Percentiles rank a stretch among this genome's conserved stretches.
Evolutionary conservation across 2,888 invertebrate species (phyloP).

Genomic region (Apodemia duryi): DNA sequence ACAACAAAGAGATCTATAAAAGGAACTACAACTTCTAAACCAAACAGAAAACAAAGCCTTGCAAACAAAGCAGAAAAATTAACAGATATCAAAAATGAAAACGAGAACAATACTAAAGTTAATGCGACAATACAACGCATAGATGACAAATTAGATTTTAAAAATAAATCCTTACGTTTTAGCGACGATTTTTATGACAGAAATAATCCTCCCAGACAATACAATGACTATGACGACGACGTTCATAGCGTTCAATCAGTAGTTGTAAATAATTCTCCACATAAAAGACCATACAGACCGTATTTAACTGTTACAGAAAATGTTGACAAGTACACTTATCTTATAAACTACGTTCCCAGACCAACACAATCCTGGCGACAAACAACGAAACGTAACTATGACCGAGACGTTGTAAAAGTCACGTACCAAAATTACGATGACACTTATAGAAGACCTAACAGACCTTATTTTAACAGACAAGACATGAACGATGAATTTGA

Average conservation of each 20-base stretch:
- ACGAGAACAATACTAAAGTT: conserved; percentile 34
- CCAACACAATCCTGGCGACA: conserved; percentile 70
- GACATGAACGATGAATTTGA: conserved; percentile 41
- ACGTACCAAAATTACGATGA: conserved; percentile 72
- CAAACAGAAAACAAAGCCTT: conserved; percentile 39
- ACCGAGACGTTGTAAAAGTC: conserved; percentile 68
- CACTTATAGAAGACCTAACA: conserved; percentile 62
- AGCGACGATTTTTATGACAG: conserved; percentile 49
- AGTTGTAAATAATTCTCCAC: conserved; percentile 57
- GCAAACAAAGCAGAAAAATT: conserved; percentile 37
- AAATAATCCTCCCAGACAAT: conserved; percentile 44
- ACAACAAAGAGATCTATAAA: conserved; percentile 42
- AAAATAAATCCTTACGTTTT: conserved; percentile 63
- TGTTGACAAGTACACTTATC: conserved; percentile 69
- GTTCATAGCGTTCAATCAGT: conserved; percentile 66
- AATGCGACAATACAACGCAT: conserved; percentile 54
- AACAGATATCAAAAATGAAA: conserved; percentile 42
- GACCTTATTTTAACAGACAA: conserved; percentile 58
- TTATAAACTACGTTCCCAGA: conserved; percentile 75
- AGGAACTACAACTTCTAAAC: conserved; percentile 27
- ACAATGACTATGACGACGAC: conserved; percentile 52
- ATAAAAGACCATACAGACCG: conserved; percentile 63
- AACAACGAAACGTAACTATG: conserved; percentile 54
- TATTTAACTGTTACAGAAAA: conserved; percentile 71
- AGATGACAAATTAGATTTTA: conserved; percentile 81